Conservation (phyloP, 2,113 vertebrate species). For the Nothoprocta pentlandii region DNA sequence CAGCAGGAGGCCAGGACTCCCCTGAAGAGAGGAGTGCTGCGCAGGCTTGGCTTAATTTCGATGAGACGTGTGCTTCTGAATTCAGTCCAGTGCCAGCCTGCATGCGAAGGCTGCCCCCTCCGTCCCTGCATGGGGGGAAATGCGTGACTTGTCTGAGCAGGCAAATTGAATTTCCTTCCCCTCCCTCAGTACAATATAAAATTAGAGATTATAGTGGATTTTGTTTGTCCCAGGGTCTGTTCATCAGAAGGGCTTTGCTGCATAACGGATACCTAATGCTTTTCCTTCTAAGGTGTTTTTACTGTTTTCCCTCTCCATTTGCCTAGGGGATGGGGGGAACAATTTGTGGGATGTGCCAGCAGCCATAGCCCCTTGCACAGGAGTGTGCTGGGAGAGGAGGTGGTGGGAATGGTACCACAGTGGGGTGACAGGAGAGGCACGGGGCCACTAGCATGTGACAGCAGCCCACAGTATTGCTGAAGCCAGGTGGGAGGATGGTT, state of each 20-base stretch:
- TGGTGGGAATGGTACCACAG: rapidly evolving
- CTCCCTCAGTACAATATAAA: neutral
- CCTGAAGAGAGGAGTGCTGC: neutral
- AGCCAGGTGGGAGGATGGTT: neutral
- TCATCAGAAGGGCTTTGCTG: neutral
- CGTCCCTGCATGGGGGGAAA: neutral
- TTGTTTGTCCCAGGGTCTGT: neutral
- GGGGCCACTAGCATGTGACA: rapidly evolving
- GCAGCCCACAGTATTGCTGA: neutral
- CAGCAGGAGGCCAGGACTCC: neutral
- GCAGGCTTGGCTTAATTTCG: neutral
- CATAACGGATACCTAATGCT: neutral
- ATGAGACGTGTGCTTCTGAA: neutral
- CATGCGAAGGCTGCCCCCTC: neutral
- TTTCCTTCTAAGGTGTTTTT: neutral
- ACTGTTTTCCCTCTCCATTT: neutral
- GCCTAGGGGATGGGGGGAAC: neutral
- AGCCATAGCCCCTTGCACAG: neutral
- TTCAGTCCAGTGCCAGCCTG: neutral
- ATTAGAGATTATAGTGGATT: neutral
- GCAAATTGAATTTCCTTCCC: neutral
- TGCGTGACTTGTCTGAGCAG: neutral
- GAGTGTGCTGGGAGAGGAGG: neutral
- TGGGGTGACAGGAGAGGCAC: neutral
- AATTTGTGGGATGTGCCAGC: too few relatives aligned